Evolutionary conservation across 2,797 vertebrate species (phyloP), one percentile per base, ranked within the genome.

Genomic region (Notolabrus celidotus): DNA sequence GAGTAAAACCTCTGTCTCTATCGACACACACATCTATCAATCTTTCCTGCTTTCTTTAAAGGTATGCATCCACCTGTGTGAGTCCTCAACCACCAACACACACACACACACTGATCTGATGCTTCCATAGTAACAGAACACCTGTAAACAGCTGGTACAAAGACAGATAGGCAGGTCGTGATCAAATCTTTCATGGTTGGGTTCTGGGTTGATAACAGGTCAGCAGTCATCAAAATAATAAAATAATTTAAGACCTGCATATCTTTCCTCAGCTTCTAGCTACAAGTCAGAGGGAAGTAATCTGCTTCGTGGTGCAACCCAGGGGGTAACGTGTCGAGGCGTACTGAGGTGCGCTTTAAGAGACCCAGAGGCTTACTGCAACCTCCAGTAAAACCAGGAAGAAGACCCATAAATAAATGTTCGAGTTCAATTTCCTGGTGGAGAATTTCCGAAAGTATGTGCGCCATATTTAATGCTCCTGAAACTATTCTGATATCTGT

Each of bases 231-330:
- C n/a, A 11, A 2, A 60, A 51, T 56, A 11, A 25, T 57, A 2
- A 22, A 50, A 67, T 50, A 19, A 41, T 61, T 75, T 31, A 69
- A 60, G 83, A 92, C 83, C 87, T 88, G 91, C 79, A 36, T 80
- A 89, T 91, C 79, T 42, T 52, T 87, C 67, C 33, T 86, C 60
- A 69, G 80, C 78, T 73, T 65, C 61, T 66, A 82, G 51, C 84
- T 87, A 89, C 52, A 27, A 50, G 71, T 80, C 86, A 80, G 56
- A 79, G 75, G 84, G 70, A 80, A 87, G 81, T 49, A 38, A 74
- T 80, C 69, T 38, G 86, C 81, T 67, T 87, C 84, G 86, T 82
- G 77, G 64, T 66, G 86, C 74, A 90, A 90, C 90, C 80, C 74
- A 85, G 83, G 84, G 57, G 80, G 67, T 71, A 63, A 86, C 65